Evolutionary conservation across 1,140 invertebrate species (phyloP).

Genomic region (Proctacanthus coquilletti): DNA sequence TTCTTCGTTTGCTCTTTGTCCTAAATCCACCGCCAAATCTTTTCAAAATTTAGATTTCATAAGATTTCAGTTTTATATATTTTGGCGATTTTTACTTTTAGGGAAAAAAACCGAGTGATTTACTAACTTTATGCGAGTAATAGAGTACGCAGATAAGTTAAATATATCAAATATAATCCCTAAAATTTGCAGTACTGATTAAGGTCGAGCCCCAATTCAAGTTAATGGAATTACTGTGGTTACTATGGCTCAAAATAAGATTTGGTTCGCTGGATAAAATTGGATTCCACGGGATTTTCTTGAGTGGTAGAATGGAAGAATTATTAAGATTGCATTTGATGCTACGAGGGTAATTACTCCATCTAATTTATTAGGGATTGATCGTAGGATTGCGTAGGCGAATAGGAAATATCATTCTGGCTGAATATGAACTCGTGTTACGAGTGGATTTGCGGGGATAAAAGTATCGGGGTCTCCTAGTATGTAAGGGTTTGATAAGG

Average conservation of each 20-base stretch:
- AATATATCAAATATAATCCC: too few species aligned
- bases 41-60: too few species aligned
- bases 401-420: constrained; percentile 65
- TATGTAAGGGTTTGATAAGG: constrained; percentile 30
- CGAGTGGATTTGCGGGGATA: constrained; percentile 47
- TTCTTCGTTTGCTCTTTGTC: too few species aligned
- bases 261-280: constrained; percentile 41
- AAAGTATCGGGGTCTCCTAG: constrained; percentile 53
- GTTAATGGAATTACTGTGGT: constrained; percentile 40
- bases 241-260: constrained; percentile 39
- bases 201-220: constrained; percentile 46
- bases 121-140: too few species aligned
- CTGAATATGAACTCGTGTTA: constrained; percentile 54
- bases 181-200: too few species aligned
- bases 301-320: constrained; percentile 35
- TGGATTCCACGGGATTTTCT: constrained; percentile 35
- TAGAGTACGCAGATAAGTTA: too few species aligned
- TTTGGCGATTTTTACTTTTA: too few species aligned
- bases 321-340: constrained; percentile 44
- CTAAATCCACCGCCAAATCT: too few species aligned
- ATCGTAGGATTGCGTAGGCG: constrained; percentile 55
- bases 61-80: too few species aligned
- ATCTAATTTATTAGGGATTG: constrained; percentile 57
- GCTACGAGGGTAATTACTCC: constrained; percentile 47
- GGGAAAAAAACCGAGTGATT: too few species aligned